These are phyloP conservation scores for Lepus oiostolus DNA, from an alignment of 2,797 vertebrate species.

Conservation along the genomic window DNA sequence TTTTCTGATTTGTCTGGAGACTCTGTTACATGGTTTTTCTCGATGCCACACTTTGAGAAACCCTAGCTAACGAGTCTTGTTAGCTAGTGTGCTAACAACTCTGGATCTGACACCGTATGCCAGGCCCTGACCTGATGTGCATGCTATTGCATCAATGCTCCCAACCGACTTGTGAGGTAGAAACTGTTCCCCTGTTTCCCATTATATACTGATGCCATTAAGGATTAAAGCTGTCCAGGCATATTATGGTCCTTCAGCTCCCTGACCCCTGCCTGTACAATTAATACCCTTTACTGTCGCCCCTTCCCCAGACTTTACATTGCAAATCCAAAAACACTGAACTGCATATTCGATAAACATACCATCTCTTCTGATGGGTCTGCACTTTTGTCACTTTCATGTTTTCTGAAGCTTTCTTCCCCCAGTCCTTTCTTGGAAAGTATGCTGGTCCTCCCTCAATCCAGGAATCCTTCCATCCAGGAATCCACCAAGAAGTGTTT, in stretches of 20 bases:
- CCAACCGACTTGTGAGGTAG: neutral
- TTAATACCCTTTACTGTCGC: neutral
- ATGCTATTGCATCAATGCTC: slow-evolving; percentile 5
- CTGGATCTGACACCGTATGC: neutral
- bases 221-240: neutral
- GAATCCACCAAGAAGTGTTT: slow-evolving; percentile 41
- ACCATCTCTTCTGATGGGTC: neutral
- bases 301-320: neutral
- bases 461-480: neutral
- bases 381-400: slow-evolving; percentile 7
- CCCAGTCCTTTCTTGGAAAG: neutral
- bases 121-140: neutral
- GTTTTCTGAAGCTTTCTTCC: slow-evolving; percentile 29
- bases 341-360: neutral
- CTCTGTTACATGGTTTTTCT: neutral
- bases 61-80: neutral
- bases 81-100: neutral
- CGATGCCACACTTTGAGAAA: slow-evolving; percentile 1
- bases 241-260: neutral
- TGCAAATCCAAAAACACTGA: slow-evolving; percentile 7
- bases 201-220: neutral
- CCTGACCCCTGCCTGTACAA: neutral
- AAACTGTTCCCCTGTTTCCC: neutral
- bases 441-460: neutral
- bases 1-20: slow-evolving; percentile 36